Evolutionary conservation across 1,140 invertebrate genomes (phyloP).

Genomic region (Odontomachus brunneus): DNA sequence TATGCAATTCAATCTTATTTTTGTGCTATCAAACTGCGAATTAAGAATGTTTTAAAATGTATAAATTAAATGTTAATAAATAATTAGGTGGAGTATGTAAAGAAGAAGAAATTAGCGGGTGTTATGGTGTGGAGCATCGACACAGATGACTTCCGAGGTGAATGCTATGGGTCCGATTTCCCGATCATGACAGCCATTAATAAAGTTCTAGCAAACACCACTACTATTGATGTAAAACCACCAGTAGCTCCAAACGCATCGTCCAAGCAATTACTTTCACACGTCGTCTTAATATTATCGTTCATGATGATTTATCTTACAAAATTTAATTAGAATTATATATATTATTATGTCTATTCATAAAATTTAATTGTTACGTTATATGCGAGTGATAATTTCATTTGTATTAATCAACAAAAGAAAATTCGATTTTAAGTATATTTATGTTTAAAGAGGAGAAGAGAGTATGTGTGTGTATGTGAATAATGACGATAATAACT

Average conservation of each 20-base stretch:
- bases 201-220: constrained; percentile 29
- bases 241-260: neutral
- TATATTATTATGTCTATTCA: neutral
- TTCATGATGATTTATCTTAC: constrained; percentile 17
- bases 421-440: no score
- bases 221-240: neutral
- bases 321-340: neutral
- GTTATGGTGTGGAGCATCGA: constrained; percentile 94
- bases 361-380: no score
- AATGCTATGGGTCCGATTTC: constrained; percentile 81
- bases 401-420: no score
- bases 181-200: constrained; percentile 66
- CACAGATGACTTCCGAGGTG: constrained; percentile 91
- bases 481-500: no score
- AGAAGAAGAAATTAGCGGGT: constrained; percentile 89
- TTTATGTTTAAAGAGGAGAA: no score
- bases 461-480: no score
- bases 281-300: neutral
- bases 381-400: no score
- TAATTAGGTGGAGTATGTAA: constrained; percentile 81
- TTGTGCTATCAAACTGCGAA: no score
- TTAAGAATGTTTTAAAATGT: no score
- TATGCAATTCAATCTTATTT: no score
- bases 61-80: no score
- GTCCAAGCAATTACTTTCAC: neutral